phyloP scores from a whole-genome alignment of 2,888 invertebrate genomes.

The Rapana venosa region DNA sequence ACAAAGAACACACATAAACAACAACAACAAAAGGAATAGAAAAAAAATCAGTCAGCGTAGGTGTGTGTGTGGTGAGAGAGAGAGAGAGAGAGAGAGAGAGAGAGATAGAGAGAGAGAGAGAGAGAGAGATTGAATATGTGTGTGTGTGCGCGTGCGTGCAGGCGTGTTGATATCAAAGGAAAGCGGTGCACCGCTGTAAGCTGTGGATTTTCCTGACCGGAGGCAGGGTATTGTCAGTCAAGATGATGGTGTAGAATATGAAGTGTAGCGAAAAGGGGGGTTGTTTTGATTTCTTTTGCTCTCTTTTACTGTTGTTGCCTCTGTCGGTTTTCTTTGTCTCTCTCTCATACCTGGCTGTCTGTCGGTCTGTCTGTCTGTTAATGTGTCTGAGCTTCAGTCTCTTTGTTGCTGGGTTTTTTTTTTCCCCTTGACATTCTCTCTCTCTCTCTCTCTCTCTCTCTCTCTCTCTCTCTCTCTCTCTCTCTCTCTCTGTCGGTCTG shows the following conservation, averaged over 20 bases:
- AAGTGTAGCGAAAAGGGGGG: no score
- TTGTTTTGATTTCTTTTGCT: no score
- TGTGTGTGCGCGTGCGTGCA: no score
- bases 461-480: slow-evolving; percentile 10
- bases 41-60: neutral
- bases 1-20: no score
- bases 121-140: neutral
- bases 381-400: neutral
- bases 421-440: neutral
- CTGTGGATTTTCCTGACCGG: no score
- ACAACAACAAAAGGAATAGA: no score
- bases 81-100: neutral
- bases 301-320: no score
- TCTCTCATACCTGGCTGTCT: neutral
- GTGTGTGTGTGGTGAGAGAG: neutral
- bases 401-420: neutral
- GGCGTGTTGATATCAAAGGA: no score
- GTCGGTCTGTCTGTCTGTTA: neutral
- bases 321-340: neutral
- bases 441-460: slow-evolving; percentile 5
- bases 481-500: neutral
- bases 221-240: no score
- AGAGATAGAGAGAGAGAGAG: neutral
- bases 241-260: no score
- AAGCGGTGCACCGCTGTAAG: no score